Evolutionary conservation across 2,797 vertebrate species (phyloP), one percentile per base, ranked within the genome.

Genomic region (Atherinosoma microstoma): DNA sequence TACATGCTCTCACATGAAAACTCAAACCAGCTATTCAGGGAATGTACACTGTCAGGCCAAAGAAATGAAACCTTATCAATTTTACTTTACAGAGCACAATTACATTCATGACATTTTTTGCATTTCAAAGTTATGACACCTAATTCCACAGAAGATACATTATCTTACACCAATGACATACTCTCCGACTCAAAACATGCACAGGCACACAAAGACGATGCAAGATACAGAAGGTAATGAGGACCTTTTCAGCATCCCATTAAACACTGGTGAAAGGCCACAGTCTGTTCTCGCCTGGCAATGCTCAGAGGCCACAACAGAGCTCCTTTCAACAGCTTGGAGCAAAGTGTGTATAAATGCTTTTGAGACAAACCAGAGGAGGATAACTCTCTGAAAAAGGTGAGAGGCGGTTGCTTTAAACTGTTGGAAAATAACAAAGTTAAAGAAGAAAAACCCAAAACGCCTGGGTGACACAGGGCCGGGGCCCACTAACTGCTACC

Each of bases 251-350:
- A 81, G 75, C 42, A 1, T 80, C 76, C 85, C 70, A 76, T 89
- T 84, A 86, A 80, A 83, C 67, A 20, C 76, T 88, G 86, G 83
- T 88, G 86, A 92, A 92, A 94, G 87, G 85, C 77, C 76, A 68
- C 53, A 18, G 79, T 88, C 92, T 90, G 84, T 87, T 86, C 89
- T 88, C 32, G 59, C 73, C 78, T 89, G 81, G 75, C 89, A 89
- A 87, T 82, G 73, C 82, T 83, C 74, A 71, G 82, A 67, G 69
- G 87, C 81, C 84, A 91, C 89, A 92, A 92, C 82, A 91, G 89
- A 80, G 86, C 80, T 82, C 87, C 89, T 90, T 91, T 92, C 78
- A 91, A 70, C 76, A 80, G 75, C 73, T 75, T 5, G 70, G 15
- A 47, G 54, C 59, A 66, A 70, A 75, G 72, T 75, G 73, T 70